phyloP scores from a whole-genome alignment of 2,888 invertebrate species.

The Argyra leucocephala region DNA sequence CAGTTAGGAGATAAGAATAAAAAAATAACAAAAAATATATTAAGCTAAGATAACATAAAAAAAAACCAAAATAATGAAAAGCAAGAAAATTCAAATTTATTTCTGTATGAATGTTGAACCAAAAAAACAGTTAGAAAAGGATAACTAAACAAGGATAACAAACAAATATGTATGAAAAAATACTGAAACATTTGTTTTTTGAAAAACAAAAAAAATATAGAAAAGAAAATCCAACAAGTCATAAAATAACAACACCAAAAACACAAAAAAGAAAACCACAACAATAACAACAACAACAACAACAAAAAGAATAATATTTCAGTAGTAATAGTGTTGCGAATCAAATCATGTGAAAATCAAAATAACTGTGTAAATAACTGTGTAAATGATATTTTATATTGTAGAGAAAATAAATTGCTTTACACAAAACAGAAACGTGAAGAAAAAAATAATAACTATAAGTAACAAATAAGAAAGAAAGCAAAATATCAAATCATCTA shows the following conservation, averaged over 20 bases:
- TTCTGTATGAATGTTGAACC: background rate
- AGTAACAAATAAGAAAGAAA: background rate
- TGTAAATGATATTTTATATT: background rate
- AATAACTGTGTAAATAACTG: conserved; percentile 3
- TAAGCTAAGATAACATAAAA: too few species aligned
- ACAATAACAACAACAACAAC: background rate
- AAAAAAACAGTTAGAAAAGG: background rate
- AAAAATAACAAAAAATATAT: too few species aligned
- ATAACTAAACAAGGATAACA: conserved; percentile 2
- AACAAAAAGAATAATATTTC: background rate
- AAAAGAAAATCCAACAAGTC: background rate
- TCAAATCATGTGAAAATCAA: conserved; percentile 2
- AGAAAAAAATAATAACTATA: background rate
- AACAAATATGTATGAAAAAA: background rate
- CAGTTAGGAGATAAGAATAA: too few species aligned
- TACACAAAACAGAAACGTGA: background rate
- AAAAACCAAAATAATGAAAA: background rate
- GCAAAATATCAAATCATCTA: background rate
- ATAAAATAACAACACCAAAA: background rate
- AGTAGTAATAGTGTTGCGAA: background rate
- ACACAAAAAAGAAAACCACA: too few species aligned
- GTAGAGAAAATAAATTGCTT: background rate
- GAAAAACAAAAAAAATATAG: background rate
- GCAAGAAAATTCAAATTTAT: background rate
- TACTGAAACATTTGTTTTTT: too few species aligned